A percentile compares a stretch with the other conserved stretches of the same genome.
These are phyloP conservation scores for Dolichallabes microphthalmus DNA, from an alignment of 2,113 vertebrate genomes.

Conservation along the genomic window DNA sequence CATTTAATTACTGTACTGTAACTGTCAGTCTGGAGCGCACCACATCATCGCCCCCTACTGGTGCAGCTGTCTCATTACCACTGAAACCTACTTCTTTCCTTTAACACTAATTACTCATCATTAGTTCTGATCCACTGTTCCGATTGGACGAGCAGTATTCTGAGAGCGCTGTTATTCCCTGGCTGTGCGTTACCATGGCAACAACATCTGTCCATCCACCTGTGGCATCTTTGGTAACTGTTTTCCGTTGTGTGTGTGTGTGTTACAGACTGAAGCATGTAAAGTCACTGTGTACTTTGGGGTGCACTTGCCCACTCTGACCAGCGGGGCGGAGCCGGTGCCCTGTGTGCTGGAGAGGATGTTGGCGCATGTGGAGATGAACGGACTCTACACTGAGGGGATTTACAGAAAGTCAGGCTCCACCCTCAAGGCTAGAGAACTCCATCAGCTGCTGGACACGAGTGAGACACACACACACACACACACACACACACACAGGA, in stretches of 20 bases:
- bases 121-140: not conserved
- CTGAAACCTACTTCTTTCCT: not conserved
- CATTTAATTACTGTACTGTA: not conserved
- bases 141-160: not conserved
- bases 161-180: not conserved
- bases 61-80: too few species aligned
- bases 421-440: conserved; percentile 82
- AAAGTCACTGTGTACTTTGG: conserved; percentile 81
- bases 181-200: not conserved
- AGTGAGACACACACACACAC: conserved; percentile 62
- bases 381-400: conserved; percentile 92
- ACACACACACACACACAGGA: not conserved
- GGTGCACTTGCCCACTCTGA: conserved; percentile 80
- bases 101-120: not conserved
- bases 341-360: conserved; percentile 87
- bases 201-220: not conserved
- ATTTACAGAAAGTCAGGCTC: conserved; percentile 96
- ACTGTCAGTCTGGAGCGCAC: not conserved
- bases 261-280: conserved; percentile 63
- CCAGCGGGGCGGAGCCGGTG: conserved; percentile 75
- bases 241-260: not conserved
- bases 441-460: conserved; percentile 83
- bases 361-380: conserved; percentile 88
- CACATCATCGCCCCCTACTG: not conserved
- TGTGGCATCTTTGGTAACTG: not conserved